phyloP scores from a whole-genome alignment of 2,888 invertebrate genomes.

The Geotrupes spiniger region DNA sequence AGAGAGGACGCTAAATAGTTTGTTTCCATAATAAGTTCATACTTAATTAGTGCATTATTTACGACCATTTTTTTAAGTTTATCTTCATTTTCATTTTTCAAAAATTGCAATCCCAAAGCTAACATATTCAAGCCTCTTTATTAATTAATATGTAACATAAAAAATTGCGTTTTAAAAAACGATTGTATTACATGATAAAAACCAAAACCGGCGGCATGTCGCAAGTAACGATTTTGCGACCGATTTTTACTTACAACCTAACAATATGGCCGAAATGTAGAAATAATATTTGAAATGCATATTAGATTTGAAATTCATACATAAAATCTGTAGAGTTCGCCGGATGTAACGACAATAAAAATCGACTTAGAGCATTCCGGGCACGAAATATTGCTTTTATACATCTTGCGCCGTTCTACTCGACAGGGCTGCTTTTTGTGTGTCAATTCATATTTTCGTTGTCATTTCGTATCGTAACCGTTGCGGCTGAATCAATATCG shows the following conservation, averaged over 20 bases:
- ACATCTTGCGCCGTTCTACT: slow-evolving; percentile 28
- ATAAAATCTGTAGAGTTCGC: slow-evolving; percentile 23
- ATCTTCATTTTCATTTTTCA: too few species aligned
- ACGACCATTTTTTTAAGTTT: too few species aligned
- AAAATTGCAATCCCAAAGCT: too few species aligned
- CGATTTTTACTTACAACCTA: slow-evolving; percentile 1
- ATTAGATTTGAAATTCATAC: slow-evolving; percentile 25
- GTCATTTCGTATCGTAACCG: slow-evolving; percentile 26
- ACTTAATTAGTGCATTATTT: too few species aligned
- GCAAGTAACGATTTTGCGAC: too few species aligned
- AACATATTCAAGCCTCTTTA: too few species aligned
- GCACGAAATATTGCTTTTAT: slow-evolving; percentile 35
- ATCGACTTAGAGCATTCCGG: slow-evolving; percentile 32
- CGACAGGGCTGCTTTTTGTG: slow-evolving; percentile 26
- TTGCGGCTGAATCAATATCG: slow-evolving; percentile 22
- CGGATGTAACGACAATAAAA: slow-evolving; percentile 32
- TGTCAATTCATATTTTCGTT: slow-evolving; percentile 34
- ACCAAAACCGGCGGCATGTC: too few species aligned
- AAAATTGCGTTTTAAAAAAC: too few species aligned
- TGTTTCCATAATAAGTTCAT: too few species aligned
- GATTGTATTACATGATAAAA: too few species aligned
- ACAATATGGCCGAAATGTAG: slow-evolving; percentile 8
- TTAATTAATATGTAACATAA: too few species aligned
- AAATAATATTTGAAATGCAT: slow-evolving; percentile 18
- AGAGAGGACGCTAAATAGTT: too few species aligned